Base-by-base conservation (phyloP, 2,888 invertebrate species). In the Pseudococcus longispinus region DNA sequence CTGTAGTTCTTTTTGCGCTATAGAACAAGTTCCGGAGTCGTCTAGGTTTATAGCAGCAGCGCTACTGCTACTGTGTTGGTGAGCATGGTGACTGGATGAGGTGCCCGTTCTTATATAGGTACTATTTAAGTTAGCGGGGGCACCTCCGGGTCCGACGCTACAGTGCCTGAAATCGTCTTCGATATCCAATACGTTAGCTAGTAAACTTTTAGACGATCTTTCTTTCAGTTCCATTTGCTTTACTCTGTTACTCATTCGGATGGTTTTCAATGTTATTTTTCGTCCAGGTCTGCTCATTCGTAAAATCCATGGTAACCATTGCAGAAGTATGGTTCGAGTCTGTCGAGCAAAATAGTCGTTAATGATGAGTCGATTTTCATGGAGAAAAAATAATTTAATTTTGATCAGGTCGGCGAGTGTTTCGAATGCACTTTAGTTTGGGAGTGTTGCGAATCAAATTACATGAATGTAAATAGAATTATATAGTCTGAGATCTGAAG, bases 281-380 rank as follows among this genome's bases (percentile, higher is more conserved):
- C 96, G 97, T 85, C 97, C 98, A 74, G 98, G 99, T 90, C 98
- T 94, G 90, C 95, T 95, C 98, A 99, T 98, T 88, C 98, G 94
- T 90, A 99, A 92, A 89, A 98, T 93, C 96, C 97, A 98, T 88
- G 99, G 99, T 91, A 99, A 93, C 98, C 98, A 98, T 93, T 97
- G 97, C 89, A 99, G 94, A 92, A 99, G 96, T 90, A 98, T 94
- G 90, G 95, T 95, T 92, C 97, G 96, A 90, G 98, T 96, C 99
- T 99, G 92, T 55, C 89, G 87, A 4, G 6, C 5, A 55, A 55
- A 20, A n/a, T n/a, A n/a, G 6, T 18, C n/a, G 55, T 2, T n/a
- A 13, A 15, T 55, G 4, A n/a, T 55, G n/a, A 51, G 5, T 37
- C 8, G 37, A 32, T 37, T 37, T 37, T 37, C 8, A 9, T 37